Evolutionary conservation across 2,113 vertebrate species (phyloP), one percentile per base, ranked within the genome.

Genomic region (Mobula birostris): DNA sequence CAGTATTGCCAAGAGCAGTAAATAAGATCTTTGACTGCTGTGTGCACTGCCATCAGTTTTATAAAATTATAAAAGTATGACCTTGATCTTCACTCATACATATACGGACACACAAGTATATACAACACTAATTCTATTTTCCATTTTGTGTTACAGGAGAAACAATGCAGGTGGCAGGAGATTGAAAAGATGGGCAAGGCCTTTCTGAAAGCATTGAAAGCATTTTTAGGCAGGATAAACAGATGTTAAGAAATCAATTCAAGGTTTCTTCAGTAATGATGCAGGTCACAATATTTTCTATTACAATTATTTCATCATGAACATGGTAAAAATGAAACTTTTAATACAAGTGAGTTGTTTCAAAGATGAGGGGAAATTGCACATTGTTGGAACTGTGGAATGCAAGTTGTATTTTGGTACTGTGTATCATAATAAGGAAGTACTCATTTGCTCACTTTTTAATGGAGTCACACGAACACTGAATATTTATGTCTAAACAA

Each of bases 171-270:
- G 32, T 90, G 29, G 63, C 58, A 19, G 61, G n/a, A 90, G 29
- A n/a, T 32, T 66, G 85, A 90, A 90, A 90, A 19, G 29, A 90
- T 29, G 0, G 66, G 85, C 1, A 2, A 3, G 66, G 85, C 61
- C 85, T 68, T 90, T 66, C 61, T 90, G 85, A 90, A 66, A 32
- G 12, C 85, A 36, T 90, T 90, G 15, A 66, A 66, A 7, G n/a
- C n/a, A 32, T 90, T 90, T 88, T 90, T 90, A 17, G n/a, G 66
- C 85, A 90, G 85, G 5, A 17, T 36, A 66, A 90, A 90, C n/a
- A 90, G 85, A 66, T 90, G 85, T 17, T 90, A 90, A 90, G 82
- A 85, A 85, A 58, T 58, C 27, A 56, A 8, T 32, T 48, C 58
- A 29, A 27, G 85, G 32, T 90, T 90, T 14, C 56, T 90, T 66